Conservation (phyloP, 2,888 invertebrate species). For the Biston stratarius region DNA sequence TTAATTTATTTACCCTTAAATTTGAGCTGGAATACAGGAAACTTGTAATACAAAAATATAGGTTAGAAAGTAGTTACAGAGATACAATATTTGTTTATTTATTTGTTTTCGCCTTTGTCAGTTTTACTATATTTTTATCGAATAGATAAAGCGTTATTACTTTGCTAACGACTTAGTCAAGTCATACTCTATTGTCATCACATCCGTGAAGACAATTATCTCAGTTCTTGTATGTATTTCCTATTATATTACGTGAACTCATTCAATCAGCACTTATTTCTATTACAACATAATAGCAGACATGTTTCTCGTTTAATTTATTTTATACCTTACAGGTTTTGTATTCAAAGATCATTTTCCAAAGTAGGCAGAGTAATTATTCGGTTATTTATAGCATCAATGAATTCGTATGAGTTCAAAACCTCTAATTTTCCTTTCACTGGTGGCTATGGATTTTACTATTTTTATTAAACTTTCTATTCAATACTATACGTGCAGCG, state of each 20-base stretch:
- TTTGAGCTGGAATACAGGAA: too few species aligned
- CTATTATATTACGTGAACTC: constrained; percentile 32
- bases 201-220: constrained; percentile 17
- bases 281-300: constrained; percentile 37
- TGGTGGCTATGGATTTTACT: constrained; percentile 67
- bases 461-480: constrained; percentile 79
- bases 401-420: constrained; percentile 62
- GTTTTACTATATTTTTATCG: too few species aligned
- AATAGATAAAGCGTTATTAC: too few species aligned
- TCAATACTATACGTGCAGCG: constrained; percentile 69
- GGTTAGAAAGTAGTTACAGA: too few species aligned
- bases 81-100: too few species aligned
- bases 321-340: not conserved
- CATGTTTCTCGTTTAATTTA: constrained; percentile 4
- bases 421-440: constrained; percentile 78
- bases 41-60: too few species aligned
- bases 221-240: constrained; percentile 24
- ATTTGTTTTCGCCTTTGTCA: too few species aligned
- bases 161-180: too few species aligned
- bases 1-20: too few species aligned
- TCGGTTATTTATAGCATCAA: constrained; percentile 54
- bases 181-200: constrained; percentile 2
- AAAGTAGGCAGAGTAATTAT: constrained; percentile 20
- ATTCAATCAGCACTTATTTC: constrained; percentile 34
- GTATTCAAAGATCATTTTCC: constrained; percentile 23